phyloP scores from a whole-genome alignment of 2,797 vertebrate genomes.

The Tragelaphus eurycerus region DNA sequence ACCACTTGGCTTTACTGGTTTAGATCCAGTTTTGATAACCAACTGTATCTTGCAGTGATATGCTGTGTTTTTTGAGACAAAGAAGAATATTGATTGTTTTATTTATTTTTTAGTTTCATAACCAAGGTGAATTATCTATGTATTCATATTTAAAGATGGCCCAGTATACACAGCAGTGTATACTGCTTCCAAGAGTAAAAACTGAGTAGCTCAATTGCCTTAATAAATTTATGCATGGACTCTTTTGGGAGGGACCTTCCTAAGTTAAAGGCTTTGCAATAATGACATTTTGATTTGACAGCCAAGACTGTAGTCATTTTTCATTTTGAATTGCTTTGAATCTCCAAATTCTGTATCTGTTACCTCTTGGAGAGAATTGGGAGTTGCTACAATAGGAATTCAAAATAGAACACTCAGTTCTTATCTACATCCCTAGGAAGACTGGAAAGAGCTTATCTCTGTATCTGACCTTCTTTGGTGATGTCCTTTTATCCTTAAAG shows the following conservation, averaged over 20 bases:
- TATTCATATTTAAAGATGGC: not conserved
- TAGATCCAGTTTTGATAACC: not conserved
- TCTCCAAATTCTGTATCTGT: constrained; percentile 13
- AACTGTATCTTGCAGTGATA: not conserved
- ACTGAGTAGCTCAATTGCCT: not conserved
- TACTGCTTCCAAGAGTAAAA: not conserved
- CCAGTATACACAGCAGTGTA: not conserved
- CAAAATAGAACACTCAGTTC: constrained; percentile 35
- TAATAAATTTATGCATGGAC: not conserved
- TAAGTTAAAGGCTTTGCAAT: not conserved
- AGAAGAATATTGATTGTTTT: not conserved
- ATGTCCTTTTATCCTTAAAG: constrained; percentile 11
- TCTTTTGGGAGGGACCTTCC: not conserved
- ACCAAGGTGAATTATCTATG: not conserved
- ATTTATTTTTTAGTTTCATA: constrained; percentile 13
- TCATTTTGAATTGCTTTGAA: constrained; percentile 45
- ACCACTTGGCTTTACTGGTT: not conserved
- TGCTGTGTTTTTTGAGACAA: constrained; percentile 13
- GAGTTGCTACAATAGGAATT: constrained; percentile 40
- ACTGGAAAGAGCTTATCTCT: constrained; percentile 39
- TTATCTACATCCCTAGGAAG: constrained; percentile 41
- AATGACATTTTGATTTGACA: constrained; percentile 24
- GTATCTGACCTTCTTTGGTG: constrained; percentile 30
- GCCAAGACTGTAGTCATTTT: not conserved
- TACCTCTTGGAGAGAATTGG: constrained; percentile 9